These are phyloP conservation scores for Pristionchus entomophagus DNA, from an alignment of 2,888 invertebrate genomes.

Conservation along the genomic window DNA sequence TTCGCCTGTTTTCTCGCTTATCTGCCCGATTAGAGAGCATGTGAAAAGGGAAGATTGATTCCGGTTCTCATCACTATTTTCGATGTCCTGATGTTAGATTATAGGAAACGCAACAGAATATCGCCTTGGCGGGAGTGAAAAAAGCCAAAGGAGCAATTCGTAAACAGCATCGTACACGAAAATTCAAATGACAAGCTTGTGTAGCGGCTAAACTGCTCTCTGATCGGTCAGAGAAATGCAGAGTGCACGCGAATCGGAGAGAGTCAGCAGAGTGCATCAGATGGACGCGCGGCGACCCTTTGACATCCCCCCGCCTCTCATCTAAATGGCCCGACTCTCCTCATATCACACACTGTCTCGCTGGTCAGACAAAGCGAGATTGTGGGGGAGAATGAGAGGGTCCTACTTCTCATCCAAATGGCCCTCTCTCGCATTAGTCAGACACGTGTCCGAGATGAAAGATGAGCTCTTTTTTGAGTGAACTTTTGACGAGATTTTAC, in stretches of 20 bases:
- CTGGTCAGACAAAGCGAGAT: background rate
- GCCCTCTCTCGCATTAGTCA: constrained; percentile 4
- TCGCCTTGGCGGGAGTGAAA: background rate
- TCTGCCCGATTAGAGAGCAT: no score
- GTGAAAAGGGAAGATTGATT: no score
- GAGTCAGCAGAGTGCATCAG: background rate
- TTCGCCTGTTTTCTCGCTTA: no score
- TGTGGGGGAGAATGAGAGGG: background rate
- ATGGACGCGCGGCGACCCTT: constrained; percentile 3
- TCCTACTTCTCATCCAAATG: background rate
- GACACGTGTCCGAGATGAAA: constrained; percentile 22
- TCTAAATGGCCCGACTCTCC: no score
- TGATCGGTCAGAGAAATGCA: background rate
- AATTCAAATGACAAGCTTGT: background rate
- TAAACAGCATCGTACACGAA: background rate
- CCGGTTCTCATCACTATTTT: no score
- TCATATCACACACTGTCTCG: no score
- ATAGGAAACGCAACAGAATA: no score
- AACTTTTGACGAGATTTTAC: constrained; percentile 15
- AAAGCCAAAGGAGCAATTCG: background rate
- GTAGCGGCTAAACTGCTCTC: background rate
- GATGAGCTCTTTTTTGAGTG: constrained; percentile 13
- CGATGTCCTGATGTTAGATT: no score
- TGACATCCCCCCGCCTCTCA: background rate
- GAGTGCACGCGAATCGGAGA: background rate